These are phyloP conservation scores for Indri indri DNA, from an alignment of 2,113 vertebrate species.

Conservation along the genomic window DNA sequence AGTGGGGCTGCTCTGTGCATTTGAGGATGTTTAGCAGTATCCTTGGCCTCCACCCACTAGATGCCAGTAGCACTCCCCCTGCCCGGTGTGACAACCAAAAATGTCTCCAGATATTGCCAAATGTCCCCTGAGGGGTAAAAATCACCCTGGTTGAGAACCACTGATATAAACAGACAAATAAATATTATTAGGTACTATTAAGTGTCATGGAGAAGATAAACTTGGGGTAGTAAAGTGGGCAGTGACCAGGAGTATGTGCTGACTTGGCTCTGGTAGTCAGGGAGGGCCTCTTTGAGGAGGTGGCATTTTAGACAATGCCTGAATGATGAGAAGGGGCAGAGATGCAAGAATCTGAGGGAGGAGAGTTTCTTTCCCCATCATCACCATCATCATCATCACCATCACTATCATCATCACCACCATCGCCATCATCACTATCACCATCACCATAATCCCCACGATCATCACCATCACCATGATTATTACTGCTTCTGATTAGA, in stretches of 20 bases:
- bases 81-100: neutral
- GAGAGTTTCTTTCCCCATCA: neutral
- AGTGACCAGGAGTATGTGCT: neutral
- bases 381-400: neutral
- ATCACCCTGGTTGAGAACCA: neutral
- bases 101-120: neutral
- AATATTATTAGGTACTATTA: neutral
- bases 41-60: neutral
- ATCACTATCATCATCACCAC: no score
- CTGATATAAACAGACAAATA: neutral
- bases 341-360: no score
- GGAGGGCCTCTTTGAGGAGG: neutral
- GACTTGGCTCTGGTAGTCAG: neutral
- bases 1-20: neutral
- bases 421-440: neutral
- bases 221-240: neutral
- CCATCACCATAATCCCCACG: neutral
- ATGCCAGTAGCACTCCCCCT: no score
- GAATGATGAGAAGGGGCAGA: neutral
- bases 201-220: neutral
- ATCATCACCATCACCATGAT: neutral
- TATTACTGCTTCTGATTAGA: neutral
- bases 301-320: neutral
- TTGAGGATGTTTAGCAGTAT: neutral
- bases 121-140: neutral